Conservation (phyloP, 2,113 vertebrate species). For the Trichomycterus rosablanca region DNA sequence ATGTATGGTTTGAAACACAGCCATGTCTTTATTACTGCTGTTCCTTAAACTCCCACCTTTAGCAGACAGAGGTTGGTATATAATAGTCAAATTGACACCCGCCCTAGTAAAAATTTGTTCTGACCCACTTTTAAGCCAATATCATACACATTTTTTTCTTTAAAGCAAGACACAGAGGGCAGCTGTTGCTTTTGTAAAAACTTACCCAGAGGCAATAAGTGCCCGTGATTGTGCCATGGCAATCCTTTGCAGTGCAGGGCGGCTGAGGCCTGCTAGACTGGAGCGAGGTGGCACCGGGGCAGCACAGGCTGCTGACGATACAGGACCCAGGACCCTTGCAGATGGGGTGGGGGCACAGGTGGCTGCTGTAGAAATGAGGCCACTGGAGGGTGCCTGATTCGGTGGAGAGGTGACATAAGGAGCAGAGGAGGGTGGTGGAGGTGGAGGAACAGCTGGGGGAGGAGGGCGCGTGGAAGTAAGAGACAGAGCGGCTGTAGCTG, state of each 20-base stretch:
- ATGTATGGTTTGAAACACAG: too few relatives aligned
- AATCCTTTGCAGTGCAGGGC: conserved; percentile 82
- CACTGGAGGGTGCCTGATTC: conserved; percentile 48
- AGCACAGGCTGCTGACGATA: conserved; percentile 59
- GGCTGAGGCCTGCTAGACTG: conserved; percentile 78
- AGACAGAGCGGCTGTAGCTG: conserved; percentile 67
- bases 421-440: conserved; percentile 54
- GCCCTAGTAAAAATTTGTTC: too few relatives aligned
- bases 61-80: too few relatives aligned
- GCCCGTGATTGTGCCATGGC: conserved; percentile 92
- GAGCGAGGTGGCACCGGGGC: conserved; percentile 67
- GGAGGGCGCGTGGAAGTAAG: conserved; percentile 63
- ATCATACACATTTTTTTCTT: too few relatives aligned
- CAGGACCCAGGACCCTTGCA: conserved; percentile 62
- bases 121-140: too few relatives aligned
- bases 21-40: too few relatives aligned
- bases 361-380: conserved; percentile 60
- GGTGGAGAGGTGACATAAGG: conserved; percentile 45
- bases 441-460: conserved; percentile 64
- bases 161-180: too few relatives aligned
- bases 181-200: conserved; percentile 31
- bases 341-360: conserved; percentile 60
- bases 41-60: too few relatives aligned
- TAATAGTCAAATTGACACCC: too few relatives aligned
- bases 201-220: conserved; percentile 92